Evolutionary conservation across 2,888 invertebrate genomes (phyloP).

Genomic region (Ischnura elegans): DNA sequence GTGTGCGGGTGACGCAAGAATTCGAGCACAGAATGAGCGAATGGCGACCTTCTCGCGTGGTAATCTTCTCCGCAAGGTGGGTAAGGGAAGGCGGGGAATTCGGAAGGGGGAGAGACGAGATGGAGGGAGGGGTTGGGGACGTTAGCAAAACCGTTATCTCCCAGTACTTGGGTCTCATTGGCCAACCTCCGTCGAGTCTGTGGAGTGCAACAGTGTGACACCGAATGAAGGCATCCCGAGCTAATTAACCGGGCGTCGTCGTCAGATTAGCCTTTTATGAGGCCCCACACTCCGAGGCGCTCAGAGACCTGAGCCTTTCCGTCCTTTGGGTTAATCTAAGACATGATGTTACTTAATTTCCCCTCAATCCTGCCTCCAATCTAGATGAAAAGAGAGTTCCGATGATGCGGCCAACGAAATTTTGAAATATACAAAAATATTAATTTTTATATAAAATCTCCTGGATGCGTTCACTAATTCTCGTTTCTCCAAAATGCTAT

Average conservation of each 20-base stretch:
- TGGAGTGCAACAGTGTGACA: constrained; percentile 3
- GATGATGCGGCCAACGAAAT: not conserved
- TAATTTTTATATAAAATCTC: not conserved
- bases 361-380: not conserved
- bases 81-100: not conserved
- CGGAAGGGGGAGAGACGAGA: not conserved
- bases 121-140: not conserved
- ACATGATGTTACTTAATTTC: not conserved
- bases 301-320: not conserved
- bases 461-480: not conserved
- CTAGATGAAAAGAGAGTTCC: not conserved
- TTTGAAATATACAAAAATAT: not conserved
- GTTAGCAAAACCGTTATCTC: not conserved
- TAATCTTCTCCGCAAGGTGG: not conserved
- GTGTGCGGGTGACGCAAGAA: not conserved
- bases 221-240: not conserved
- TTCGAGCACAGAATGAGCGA: not conserved
- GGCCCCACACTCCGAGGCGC: not conserved
- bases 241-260: not conserved
- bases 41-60: not conserved
- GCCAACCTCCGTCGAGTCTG: not conserved
- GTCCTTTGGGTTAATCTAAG: not conserved
- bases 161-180: not conserved
- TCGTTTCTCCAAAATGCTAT: not conserved
- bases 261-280: not conserved